Evolutionary conservation across 2,888 invertebrate genomes (phyloP).

Genomic region (Eudemis profundana): DNA sequence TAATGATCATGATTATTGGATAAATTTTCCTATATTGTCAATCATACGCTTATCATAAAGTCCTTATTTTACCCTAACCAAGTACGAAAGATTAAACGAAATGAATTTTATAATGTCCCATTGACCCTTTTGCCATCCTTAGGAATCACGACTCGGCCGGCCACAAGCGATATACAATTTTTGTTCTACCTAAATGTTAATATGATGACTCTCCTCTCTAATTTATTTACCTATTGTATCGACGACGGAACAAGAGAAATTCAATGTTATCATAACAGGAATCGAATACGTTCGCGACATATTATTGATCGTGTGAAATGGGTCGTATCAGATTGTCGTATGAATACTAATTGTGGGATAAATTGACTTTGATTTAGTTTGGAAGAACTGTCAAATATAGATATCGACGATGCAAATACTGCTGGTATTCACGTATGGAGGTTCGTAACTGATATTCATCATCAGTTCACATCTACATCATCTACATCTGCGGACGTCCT

Average conservation of each 20-base stretch:
- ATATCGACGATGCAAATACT: background rate
- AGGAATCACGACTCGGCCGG: conserved; percentile 59
- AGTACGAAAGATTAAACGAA: conserved; percentile 2
- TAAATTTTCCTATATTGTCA: too few species aligned
- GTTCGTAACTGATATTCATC: too few species aligned
- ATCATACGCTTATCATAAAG: too few species aligned
- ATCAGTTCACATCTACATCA: too few species aligned
- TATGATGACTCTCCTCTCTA: conserved; percentile 64
- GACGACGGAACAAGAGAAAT: conserved; percentile 50
- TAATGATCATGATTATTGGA: too few species aligned
- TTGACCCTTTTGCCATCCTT: conserved; percentile 69
- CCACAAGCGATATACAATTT: conserved; percentile 64
- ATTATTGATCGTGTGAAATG: conserved; percentile 36
- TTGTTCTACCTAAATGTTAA: conserved; percentile 62
- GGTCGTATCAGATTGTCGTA: conserved; percentile 15
- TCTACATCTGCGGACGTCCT: too few species aligned
- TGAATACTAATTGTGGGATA: conserved; percentile 16
- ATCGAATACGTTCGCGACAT: conserved; percentile 28
- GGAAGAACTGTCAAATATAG: background rate
- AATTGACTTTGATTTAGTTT: background rate
- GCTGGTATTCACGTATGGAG: too few species aligned
- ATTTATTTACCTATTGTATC: conserved; percentile 76
- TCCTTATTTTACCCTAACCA: background rate
- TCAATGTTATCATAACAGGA: conserved; percentile 45
- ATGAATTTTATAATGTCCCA: background rate